A percentile compares a stretch with the other conserved stretches of the same genome.
Conservation (phyloP, 2,888 invertebrate genomes). For the Rhogogaster chlorosoma region DNA sequence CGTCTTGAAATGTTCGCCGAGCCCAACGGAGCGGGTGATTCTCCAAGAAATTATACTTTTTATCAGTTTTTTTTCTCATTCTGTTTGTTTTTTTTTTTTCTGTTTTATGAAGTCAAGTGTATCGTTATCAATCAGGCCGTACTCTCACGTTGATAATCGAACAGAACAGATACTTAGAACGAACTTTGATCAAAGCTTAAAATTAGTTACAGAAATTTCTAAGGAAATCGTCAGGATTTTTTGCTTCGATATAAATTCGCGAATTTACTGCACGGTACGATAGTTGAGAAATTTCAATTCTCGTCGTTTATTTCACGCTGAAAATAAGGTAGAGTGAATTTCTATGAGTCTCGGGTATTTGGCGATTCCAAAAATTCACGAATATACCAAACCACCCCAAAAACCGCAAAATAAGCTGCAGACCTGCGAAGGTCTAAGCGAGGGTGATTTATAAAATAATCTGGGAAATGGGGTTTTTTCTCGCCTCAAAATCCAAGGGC, state of each 20-base stretch:
- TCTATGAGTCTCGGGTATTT: not conserved
- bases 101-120: not conserved
- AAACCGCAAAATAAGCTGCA: conserved; percentile 17
- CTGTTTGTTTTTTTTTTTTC: not conserved
- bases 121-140: not conserved
- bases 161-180: not conserved
- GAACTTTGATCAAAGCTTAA: not conserved
- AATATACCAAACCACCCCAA: not conserved
- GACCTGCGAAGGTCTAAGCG: not conserved
- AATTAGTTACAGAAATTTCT: not conserved
- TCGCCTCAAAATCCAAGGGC: not conserved
- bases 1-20: not conserved
- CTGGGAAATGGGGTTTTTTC: not conserved
- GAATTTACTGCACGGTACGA: no score
- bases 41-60: not conserved
- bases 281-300: no score
- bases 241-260: no score
- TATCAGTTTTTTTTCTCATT: not conserved
- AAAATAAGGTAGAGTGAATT: not conserved
- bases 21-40: not conserved
- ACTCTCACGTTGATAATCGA: not conserved
- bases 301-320: not conserved
- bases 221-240: no score
- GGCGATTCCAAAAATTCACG: not conserved
- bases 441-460: conserved; percentile 1